phyloP scores from a whole-genome alignment of 2,888 invertebrate genomes.

The Sminthurinus aureus region DNA sequence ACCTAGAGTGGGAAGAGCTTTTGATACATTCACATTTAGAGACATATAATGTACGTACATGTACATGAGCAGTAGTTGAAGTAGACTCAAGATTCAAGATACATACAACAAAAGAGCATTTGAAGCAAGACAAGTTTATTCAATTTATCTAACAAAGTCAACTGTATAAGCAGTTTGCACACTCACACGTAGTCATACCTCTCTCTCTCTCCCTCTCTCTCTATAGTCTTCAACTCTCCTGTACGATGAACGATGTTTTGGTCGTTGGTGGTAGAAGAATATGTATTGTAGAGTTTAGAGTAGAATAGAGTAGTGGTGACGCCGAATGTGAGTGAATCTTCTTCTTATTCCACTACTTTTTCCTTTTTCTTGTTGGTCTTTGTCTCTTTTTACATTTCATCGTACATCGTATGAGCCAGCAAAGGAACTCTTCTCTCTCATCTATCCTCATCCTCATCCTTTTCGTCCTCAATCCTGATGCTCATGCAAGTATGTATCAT shows the following conservation, averaged over 20 bases:
- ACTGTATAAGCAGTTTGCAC: constrained; percentile 33
- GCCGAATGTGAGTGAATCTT: constrained; percentile 34
- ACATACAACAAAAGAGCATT: constrained; percentile 12
- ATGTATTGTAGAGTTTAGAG: background rate
- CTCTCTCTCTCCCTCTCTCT: background rate
- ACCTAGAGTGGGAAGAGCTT: no score
- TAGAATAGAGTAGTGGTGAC: constrained; percentile 15
- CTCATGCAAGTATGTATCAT: constrained; percentile 12
- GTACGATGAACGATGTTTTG: constrained; percentile 5
- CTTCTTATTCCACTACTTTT: background rate
- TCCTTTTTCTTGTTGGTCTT: background rate
- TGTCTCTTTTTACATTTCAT: background rate
- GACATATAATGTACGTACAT: background rate
- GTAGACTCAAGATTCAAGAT: background rate
- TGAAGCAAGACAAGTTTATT: constrained; percentile 40
- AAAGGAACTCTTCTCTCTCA: background rate
- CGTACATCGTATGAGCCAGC: no score
- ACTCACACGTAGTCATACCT: constrained; percentile 16
- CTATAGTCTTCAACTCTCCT: background rate
- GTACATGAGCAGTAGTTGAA: background rate
- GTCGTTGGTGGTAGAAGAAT: constrained; percentile 7
- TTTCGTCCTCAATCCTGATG: background rate
- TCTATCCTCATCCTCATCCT: background rate
- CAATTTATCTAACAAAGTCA: constrained; percentile 39
- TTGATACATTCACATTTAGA: background rate